A percentile compares a stretch with the other conserved stretches of the same genome.
Evolutionary conservation across 2,888 invertebrate genomes (phyloP).

Genomic region (Laspeyria flexula): DNA sequence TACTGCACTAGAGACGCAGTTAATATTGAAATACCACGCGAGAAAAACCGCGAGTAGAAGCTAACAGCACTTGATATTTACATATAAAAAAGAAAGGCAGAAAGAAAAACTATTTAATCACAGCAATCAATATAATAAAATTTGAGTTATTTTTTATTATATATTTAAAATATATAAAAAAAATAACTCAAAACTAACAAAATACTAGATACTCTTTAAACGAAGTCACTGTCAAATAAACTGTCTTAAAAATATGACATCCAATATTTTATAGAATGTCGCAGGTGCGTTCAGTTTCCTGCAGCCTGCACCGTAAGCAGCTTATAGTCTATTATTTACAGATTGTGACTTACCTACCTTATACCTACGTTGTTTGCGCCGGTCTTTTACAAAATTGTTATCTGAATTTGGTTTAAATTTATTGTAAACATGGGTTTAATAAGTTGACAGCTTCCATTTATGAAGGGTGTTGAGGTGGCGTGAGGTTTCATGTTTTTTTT

Average conservation of each 20-base stretch:
- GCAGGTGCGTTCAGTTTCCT: slow-evolving; percentile 26
- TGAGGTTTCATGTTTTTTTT: too few relatives aligned
- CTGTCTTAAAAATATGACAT: slow-evolving; percentile 39
- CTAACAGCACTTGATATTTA: too few relatives aligned
- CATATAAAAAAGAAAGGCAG: too few relatives aligned
- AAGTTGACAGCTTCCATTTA: neutral
- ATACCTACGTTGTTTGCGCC: slow-evolving; percentile 9
- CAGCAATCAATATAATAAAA: too few relatives aligned
- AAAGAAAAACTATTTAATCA: too few relatives aligned
- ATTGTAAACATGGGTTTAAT: neutral
- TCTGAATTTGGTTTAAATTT: slow-evolving; percentile 8
- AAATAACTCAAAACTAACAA: too few relatives aligned
- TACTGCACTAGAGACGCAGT: too few relatives aligned
- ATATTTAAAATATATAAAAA: too few relatives aligned
- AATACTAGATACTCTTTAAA: too few relatives aligned
- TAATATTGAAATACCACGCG: too few relatives aligned
- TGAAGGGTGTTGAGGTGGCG: neutral
- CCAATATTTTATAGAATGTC: slow-evolving; percentile 31
- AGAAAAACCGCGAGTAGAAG: too few relatives aligned
- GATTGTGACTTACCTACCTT: slow-evolving; percentile 39
- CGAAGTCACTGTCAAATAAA: slow-evolving; percentile 10
- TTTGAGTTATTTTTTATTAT: too few relatives aligned
- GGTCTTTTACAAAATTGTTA: neutral
- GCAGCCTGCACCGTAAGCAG: slow-evolving; percentile 45
- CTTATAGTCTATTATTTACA: slow-evolving; percentile 56